Evolutionary conservation across 2,888 invertebrate species (phyloP), one percentile per base, ranked within the genome.

Genomic region (Pseudococcus jackbeardsleyi): DNA sequence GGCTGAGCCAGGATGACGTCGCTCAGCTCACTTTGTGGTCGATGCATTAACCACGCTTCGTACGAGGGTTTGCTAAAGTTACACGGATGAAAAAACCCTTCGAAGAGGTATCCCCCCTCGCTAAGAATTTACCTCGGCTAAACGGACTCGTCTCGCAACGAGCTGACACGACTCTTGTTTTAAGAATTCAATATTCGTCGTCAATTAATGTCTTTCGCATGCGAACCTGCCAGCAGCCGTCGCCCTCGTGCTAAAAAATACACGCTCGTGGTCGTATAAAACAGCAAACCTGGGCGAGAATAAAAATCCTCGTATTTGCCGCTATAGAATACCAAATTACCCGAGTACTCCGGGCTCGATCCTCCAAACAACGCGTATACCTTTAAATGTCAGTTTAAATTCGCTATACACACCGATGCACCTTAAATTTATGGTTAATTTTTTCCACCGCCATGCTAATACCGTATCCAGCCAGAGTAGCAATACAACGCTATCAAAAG

Each of bases 141-240:
- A 33, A 33, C 26, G 3, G 26, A 33, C 26, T 33, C 3, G 26
- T 33, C 26, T 33, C 26, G 26, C 26, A 33, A 72, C 7, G 68
- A 33, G 22, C 12, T 33, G 68, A 11, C 15, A 33, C 68, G 26
- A 72, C 26, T 22, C 68, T 22, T 33, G 15, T 72, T 59, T 33
- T 72, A 72, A 72, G 68, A 72, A 72, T 72, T 72, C 68, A 72
- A 72, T 72, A 72, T 72, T 72, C 68, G 68, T 72, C 68, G 68
- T 79, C 79, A 79, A 79, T 79, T 79, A 79, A 79, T 42, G 79
- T 79, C 42, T 79, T 79, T 79, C 42, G 46, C 79, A 79, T 79
- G 19, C 42, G 68, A 72, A 6, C 64, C 22, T 22, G 64, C 33
- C 59, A 59, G 19, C n/a, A 6, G 19, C 19, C 19, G 8, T 72